Base-by-base conservation (phyloP, 2,888 invertebrate genomes). In the Aproaerema taeniolella region DNA sequence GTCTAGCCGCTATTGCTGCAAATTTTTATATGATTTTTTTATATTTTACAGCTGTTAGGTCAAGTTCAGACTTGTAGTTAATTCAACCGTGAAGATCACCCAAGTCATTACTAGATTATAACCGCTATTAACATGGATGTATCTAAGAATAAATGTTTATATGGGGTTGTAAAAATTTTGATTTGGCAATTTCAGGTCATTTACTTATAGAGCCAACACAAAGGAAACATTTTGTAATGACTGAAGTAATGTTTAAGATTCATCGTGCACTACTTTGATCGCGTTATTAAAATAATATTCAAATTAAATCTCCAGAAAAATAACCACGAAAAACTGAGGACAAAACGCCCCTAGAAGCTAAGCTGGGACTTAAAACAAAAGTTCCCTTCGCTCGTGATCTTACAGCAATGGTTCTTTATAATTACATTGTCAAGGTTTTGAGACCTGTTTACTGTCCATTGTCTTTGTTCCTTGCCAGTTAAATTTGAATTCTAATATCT, bases 351-450 rank as follows among this genome's bases (percentile, higher is more conserved):
- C 34, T 30, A 20, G 29, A 26, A 20, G 14, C 20, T 28, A 26
- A 28, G 31, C 37, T 41, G 20, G 17, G 31, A 42, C 31, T 34
- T 37, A 37, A 37, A 36, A 40, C 24, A 31, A 40, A 39, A 41
- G 42, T 44, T 56, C 62, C 61, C 53, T 63, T 65, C 61, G 58
- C 55, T 56, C 55, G 61, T 61, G 61, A 58, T 59, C 52, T 42
- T 47, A 50, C 46, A 44, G 40, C 57, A 62, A 66, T 57, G 53
- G 52, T 53, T 56, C 50, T 45, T 57, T 58, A 59, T 67, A 70
- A 70, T 70, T 69, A 60, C 62, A 61, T 56, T 67, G 66, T 67
- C 69, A 71, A 71, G 72, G 70, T 58, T 58, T 43, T 26, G 35
- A 51, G 47, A 55, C 59, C 55, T 58, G 63, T 61, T 64, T 61